Conservation (phyloP, 2,113 vertebrate genomes). For the Todiramphus chloris region DNA sequence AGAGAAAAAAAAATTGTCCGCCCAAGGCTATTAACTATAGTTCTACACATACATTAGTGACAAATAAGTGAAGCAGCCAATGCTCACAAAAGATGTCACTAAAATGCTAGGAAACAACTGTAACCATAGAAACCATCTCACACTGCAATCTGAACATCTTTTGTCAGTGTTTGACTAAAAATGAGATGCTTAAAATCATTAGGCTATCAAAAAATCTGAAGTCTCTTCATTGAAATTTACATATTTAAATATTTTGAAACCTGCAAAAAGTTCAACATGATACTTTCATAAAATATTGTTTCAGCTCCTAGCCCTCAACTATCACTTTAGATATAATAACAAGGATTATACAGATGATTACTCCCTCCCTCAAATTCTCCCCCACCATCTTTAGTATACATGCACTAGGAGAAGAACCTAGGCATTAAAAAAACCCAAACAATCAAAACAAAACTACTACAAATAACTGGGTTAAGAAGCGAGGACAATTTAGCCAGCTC, state of each 20-base stretch:
- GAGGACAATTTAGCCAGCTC: slow-evolving; percentile 49
- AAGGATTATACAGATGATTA: slow-evolving; percentile 76
- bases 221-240: slow-evolving; percentile 84
- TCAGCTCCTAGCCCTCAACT: slow-evolving; percentile 82
- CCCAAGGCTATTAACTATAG: slow-evolving; percentile 87
- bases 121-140: slow-evolving; percentile 87
- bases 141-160: slow-evolving; percentile 87
- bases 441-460: not conserved
- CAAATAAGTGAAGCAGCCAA: slow-evolving; percentile 87
- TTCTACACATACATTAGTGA: slow-evolving; percentile 87
- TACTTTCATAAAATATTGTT: slow-evolving; percentile 87
- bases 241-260: slow-evolving; percentile 89
- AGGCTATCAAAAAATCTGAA: slow-evolving; percentile 85
- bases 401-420: slow-evolving; percentile 35
- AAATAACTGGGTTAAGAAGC: not conserved
- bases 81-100: slow-evolving; percentile 87
- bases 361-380: slow-evolving; percentile 54
- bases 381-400: slow-evolving; percentile 40
- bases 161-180: slow-evolving; percentile 86
- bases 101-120: slow-evolving; percentile 88
- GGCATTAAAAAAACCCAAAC: slow-evolving; percentile 16
- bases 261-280: slow-evolving; percentile 86
- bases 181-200: slow-evolving; percentile 88
- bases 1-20: slow-evolving; percentile 81
- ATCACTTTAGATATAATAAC: slow-evolving; percentile 81